Base-by-base conservation (phyloP, 35 echinoderm and acorn worm species). In the Diadema setosum region DNA sequence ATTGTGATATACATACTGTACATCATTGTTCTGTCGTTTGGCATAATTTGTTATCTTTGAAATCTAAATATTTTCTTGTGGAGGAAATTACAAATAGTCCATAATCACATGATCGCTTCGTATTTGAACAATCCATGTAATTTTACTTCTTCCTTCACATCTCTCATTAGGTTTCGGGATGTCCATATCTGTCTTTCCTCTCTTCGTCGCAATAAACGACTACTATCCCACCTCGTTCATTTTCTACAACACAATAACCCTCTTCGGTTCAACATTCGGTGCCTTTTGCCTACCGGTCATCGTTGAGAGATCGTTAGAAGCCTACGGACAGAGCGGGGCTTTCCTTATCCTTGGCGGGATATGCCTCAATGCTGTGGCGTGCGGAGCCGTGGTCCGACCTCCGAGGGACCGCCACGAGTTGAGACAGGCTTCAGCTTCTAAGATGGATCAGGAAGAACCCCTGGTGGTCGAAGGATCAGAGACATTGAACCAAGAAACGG, bases 121-220 rank as follows among this genome's bases (percentile, higher is more conserved):
- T 16, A 55, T 73, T 35, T 2, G n/a, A 73, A 30, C 39, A n/a
- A n/a, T 73, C 3, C 67, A 18, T 23, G 12, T 20, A 24, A 3
- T 67, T 18, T 73, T 30, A 25, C n/a, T 37, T 32, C 67, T 39
- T 73, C 35, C 14, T n/a, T n/a, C n/a, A n/a, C n/a, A n/a, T n/a
- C n/a, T n/a, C n/a, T n/a, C n/a, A n/a, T n/a, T 39, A 73, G 67
- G 67, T 73, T 73, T 73, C 18, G 67, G 67, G 15, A 73, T 73
- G 67, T 26, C 67, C 39, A 26, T 73, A 5, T 20, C 67, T 12
- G 18, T 73, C 27, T 39, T 73, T 30, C 67, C 67, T 4, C n/a
- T 73, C n/a, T 25, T 73, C 20, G 39, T 78, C 2, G 29, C 73
- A 26, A 42, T 78, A 1, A 78, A 39, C 17, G 11, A 43, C 33